Evolutionary conservation across 2,888 invertebrate genomes (phyloP), one percentile per base, ranked within the genome.

Genomic region (Sussaba pulchella): DNA sequence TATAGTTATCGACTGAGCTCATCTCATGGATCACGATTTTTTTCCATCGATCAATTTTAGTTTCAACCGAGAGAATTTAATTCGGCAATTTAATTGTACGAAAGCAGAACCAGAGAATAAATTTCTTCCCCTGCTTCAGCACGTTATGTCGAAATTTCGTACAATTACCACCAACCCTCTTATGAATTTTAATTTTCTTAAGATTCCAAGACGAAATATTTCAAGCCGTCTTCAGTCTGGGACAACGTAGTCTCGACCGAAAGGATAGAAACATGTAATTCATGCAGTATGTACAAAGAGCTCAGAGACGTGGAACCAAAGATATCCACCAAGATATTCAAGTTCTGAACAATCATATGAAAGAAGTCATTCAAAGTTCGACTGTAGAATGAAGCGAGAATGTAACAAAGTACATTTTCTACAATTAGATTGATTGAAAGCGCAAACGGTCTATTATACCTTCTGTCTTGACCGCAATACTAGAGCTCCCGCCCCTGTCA

Each of bases 141-240:
- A 73, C 19, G 10, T 14, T 41, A 24, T 41, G 14, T 47, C 61
- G 75, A 79, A 79, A 82, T 81, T 82, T 82, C 84, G 83, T 86
- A 85, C 78, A 84, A 78, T 82, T 87, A 84, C 79, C 84, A 86
- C 87, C 79, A 84, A 87, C 73, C 80, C 83, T 83, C 85, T 89
- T 86, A 85, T 84, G 83, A 84, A 87, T 87, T 85, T 86, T 76
- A 82, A 87, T 88, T 87, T 87, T 87, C 84, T 86, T 84, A 82
- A 87, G 86, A 84, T 78, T 31, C 17, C 66, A 3, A 54, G 36
- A 36, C 57, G 71, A 36, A 61, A 75, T n/a, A n/a, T n/a, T n/a
- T n/a, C n/a, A 21, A 24, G 43, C 70, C 73, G 63, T 57, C 67
- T 72, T 81, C 74, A 43, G 39, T 72, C 39, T 54, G 69, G 71